A percentile compares a stretch with the other conserved stretches of the same genome.
Evolutionary conservation across 2,113 vertebrate genomes (phyloP).

Genomic region (Epinephelus cyanopodus): DNA sequence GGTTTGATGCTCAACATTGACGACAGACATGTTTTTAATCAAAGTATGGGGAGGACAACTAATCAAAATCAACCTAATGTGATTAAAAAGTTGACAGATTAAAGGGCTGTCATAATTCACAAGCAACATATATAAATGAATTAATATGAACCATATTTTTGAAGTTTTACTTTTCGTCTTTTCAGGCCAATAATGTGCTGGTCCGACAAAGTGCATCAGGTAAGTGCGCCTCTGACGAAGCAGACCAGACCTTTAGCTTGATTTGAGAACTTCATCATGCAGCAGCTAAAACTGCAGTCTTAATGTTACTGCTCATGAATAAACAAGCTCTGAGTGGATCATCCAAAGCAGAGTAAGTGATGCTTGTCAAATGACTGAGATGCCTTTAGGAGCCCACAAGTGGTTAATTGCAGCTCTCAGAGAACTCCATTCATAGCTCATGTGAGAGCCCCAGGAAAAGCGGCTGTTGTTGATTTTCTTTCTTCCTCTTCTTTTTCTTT

Average conservation of each 20-base stretch:
- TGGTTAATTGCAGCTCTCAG: slow-evolving; percentile 35
- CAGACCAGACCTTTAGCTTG: neutral
- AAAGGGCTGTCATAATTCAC: neutral
- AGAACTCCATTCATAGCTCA: slow-evolving; percentile 6
- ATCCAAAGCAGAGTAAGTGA: neutral
- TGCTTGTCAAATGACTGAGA: slow-evolving; percentile 5
- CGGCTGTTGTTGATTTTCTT: neutral
- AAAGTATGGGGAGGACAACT: neutral
- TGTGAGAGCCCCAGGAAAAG: neutral
- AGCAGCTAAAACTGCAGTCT: neutral
- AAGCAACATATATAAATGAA: neutral
- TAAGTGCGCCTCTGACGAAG: slow-evolving; percentile 75
- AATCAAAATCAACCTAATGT: neutral
- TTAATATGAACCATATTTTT: slow-evolving; percentile 42
- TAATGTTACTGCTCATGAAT: slow-evolving; percentile 17
- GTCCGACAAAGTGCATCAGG: slow-evolving; percentile 86
- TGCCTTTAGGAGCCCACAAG: slow-evolving; percentile 17
- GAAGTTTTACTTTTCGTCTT: neutral
- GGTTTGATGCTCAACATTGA: neutral
- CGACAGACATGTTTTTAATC: neutral
- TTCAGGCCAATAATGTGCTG: slow-evolving; percentile 88
- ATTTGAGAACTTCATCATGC: neutral
- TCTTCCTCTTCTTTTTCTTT: neutral
- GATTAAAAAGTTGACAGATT: neutral
- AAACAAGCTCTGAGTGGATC: slow-evolving; percentile 18